A percentile compares a stretch with the other conserved stretches of the same genome.
phyloP scores from a whole-genome alignment of 2,113 vertebrate species.

The Camarhynchus parvulus region DNA sequence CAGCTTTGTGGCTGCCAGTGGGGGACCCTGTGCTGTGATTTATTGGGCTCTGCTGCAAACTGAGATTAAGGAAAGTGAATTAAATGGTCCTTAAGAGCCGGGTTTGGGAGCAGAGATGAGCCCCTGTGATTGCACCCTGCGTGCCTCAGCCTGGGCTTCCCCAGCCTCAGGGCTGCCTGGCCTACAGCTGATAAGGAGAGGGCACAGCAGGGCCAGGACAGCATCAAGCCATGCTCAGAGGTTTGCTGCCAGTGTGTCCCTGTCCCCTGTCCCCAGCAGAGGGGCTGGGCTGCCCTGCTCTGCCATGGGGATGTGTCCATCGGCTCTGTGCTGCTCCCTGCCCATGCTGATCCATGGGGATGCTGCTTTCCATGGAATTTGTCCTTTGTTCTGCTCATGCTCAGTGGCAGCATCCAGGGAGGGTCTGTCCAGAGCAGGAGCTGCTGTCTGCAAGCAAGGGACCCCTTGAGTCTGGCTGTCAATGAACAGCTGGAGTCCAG shows the following conservation, averaged over 20 bases:
- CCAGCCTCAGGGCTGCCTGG: background rate
- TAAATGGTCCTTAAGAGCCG: conserved; percentile 31
- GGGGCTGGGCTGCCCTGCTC: background rate
- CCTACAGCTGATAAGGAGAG: background rate
- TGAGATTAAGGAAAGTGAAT: background rate
- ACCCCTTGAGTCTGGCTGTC: background rate
- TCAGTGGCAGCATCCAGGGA: background rate
- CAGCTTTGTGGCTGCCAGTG: accelerated
- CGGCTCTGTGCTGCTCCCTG: background rate
- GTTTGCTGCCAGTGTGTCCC: background rate
- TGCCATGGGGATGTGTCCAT: background rate
- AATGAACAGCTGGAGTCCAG: background rate
- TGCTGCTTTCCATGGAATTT: background rate
- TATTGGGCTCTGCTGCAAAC: background rate
- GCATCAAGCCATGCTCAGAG: accelerated
- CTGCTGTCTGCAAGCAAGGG: background rate
- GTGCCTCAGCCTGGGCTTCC: background rate
- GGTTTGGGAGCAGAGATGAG: conserved; percentile 1
- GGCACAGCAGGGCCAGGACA: background rate
- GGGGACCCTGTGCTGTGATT: background rate
- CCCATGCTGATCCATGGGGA: accelerated
- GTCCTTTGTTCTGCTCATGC: background rate
- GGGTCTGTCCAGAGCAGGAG: background rate
- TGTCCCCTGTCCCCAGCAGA: background rate
- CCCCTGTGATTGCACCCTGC: background rate